These are phyloP conservation scores for Onthophagus taurus DNA, from an alignment of 1,140 invertebrate genomes.

Conservation along the genomic window DNA sequence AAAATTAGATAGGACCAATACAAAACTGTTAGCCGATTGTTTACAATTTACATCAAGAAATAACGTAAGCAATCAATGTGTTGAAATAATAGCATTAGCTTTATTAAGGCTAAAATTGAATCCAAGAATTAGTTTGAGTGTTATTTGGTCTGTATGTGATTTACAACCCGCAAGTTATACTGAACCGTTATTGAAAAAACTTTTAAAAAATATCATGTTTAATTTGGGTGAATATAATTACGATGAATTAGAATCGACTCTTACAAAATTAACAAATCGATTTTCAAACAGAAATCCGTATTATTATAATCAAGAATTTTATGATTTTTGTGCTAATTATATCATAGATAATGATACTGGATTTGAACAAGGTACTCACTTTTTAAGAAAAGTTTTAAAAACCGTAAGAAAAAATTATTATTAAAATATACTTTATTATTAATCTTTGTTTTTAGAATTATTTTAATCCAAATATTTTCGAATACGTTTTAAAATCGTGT, in stretches of 20 bases:
- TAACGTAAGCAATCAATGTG: constrained; percentile 39
- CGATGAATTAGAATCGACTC: constrained; percentile 39
- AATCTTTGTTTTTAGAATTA: constrained; percentile 37
- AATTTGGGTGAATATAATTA: not conserved
- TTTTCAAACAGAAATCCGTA: constrained; percentile 37
- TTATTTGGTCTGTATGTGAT: constrained; percentile 42
- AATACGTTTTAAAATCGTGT: constrained; percentile 43
- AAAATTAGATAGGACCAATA: constrained; percentile 44
- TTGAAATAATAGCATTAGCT: constrained; percentile 41
- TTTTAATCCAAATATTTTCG: constrained; percentile 43
- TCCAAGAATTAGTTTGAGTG: constrained; percentile 37
- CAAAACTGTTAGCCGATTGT: constrained; percentile 41
- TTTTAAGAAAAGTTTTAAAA: constrained; percentile 42
- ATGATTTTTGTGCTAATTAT: constrained; percentile 41
- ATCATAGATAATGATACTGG: constrained; percentile 41
- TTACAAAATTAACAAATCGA: constrained; percentile 36
- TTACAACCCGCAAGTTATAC: constrained; percentile 36
- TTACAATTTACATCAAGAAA: constrained; percentile 42
- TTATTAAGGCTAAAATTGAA: constrained; percentile 40
- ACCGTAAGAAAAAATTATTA: constrained; percentile 40
- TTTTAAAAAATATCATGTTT: constrained; percentile 8
- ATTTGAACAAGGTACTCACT: constrained; percentile 40
- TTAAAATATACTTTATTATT: too few species aligned
- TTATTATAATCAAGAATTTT: constrained; percentile 49
- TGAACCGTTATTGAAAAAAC: constrained; percentile 38